Conservation (phyloP, 2,888 invertebrate species). For the Himalopsyche japonica region DNA sequence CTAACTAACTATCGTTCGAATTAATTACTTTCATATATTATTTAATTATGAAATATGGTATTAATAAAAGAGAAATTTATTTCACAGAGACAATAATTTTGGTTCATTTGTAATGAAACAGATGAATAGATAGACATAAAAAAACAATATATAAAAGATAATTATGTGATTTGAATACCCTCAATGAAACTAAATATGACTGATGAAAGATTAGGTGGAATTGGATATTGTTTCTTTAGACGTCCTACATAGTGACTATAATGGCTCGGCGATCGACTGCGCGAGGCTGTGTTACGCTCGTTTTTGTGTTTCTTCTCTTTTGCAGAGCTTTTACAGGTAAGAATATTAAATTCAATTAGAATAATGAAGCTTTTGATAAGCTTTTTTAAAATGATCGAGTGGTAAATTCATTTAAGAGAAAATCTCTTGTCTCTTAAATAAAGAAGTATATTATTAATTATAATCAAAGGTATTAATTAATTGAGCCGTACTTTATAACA, state of each 20-base stretch:
- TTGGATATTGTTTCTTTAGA: not conserved
- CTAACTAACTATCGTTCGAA: too few relatives aligned
- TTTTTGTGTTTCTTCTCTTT: conserved; percentile 32
- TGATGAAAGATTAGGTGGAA: not conserved
- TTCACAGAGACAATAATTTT: not conserved
- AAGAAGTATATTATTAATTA: not conserved
- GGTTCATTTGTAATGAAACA: not conserved
- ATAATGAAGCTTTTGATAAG: conserved; percentile 3
- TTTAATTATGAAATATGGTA: too few relatives aligned
- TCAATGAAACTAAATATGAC: not conserved
- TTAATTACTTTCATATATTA: too few relatives aligned
- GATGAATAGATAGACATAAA: not conserved
- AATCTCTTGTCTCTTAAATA: not conserved
- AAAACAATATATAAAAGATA: not conserved
- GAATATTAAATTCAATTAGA: conserved; percentile 1
- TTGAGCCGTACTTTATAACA: too few relatives aligned
- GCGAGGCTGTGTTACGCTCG: conserved; percentile 27
- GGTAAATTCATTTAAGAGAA: not conserved
- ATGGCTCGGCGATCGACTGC: conserved; percentile 26
- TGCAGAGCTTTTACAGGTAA: conserved; percentile 33
- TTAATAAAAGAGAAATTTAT: not conserved
- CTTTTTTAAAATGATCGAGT: not conserved
- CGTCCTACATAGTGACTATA: not conserved
- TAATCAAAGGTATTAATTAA: not conserved
- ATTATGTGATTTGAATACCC: not conserved